Evolutionary conservation across 2,113 vertebrate genomes (phyloP).

Genomic region (Tapirus terrestris): DNA sequence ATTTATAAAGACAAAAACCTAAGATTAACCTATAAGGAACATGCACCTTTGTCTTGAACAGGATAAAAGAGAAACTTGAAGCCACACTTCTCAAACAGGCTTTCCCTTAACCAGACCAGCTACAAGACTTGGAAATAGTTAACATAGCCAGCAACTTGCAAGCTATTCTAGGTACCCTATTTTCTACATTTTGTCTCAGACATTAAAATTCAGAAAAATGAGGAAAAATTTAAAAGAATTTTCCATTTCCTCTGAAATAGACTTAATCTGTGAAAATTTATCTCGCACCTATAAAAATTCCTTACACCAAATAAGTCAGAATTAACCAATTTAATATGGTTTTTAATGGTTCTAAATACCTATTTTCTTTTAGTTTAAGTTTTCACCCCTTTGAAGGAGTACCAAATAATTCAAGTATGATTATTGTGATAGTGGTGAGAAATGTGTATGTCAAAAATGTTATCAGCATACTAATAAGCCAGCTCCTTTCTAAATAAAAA

Average conservation of each 20-base stretch:
- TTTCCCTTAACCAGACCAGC: background rate
- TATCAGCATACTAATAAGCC: background rate
- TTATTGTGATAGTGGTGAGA: background rate
- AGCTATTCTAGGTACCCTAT: background rate
- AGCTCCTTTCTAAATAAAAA: constrained; percentile 53
- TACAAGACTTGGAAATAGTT: background rate
- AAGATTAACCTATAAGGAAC: constrained; percentile 2
- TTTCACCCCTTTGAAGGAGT: constrained; percentile 16
- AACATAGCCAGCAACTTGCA: background rate
- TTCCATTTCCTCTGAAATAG: constrained; percentile 50
- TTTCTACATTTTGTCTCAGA: constrained; percentile 37
- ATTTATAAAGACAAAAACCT: constrained; percentile 36
- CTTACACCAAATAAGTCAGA: constrained; percentile 3
- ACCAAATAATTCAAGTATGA: constrained; percentile 46
- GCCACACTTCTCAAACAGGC: constrained; percentile 8
- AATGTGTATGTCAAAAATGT: constrained; percentile 42
- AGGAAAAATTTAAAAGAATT: background rate
- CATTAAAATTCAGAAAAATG: background rate
- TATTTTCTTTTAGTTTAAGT: constrained; percentile 40
- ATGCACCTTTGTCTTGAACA: background rate
- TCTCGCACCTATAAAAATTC: constrained; percentile 44
- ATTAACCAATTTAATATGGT: constrained; percentile 29
- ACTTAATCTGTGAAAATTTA: constrained; percentile 50
- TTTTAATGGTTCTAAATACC: constrained; percentile 22
- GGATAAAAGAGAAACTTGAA: constrained; percentile 6